Evolutionary conservation across 2,888 invertebrate species (phyloP), one percentile per base, ranked within the genome.

Genomic region (Cephus nigrinus): DNA sequence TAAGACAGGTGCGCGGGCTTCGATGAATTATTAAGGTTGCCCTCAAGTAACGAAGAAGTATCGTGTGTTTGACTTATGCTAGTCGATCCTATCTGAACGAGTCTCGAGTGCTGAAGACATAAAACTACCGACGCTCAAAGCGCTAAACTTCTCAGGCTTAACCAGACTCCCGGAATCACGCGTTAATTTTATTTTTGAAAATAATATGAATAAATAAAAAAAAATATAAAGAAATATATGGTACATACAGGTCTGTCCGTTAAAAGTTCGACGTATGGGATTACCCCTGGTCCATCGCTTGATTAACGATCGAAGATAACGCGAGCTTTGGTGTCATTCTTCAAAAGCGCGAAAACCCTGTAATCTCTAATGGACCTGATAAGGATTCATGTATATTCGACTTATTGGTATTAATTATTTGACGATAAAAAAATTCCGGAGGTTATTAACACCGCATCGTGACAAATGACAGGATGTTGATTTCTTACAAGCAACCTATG

Each of bases 321-420:
- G 31, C 68, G 40, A 55, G 23, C 80, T 75, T 80, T 75, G 77
- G 78, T 75, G 79, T 79, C 79, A 85, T 85, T 76, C 81, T 78
- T 86, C 85, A 86, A 87, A 84, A 80, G 69, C 78, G 81, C 82
- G 78, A 84, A 81, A 80, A 81, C 81, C 77, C 82, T 82, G 86
- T 87, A 84, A 75, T 80, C 82, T 87, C 86, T 88, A 87, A 88
- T 88, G 88, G 87, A 83, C 77, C 77, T 82, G 88, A 88, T 88
- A 88, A 88, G 86, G 75, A 72, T 75, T 15, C 40, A 40, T 72
- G 80, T 80, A 75, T 36, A 80, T 77, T 82, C 79, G 81, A 81
- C 82, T 86, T 88, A 89, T 89, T 87, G 87, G 86, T 87, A 90
- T 90, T 86, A 89, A 85, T 89, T 88, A 89, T 86, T 79, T 80